phyloP scores from a whole-genome alignment of 2,113 vertebrate genomes.

The Saimiri boliviensis region DNA sequence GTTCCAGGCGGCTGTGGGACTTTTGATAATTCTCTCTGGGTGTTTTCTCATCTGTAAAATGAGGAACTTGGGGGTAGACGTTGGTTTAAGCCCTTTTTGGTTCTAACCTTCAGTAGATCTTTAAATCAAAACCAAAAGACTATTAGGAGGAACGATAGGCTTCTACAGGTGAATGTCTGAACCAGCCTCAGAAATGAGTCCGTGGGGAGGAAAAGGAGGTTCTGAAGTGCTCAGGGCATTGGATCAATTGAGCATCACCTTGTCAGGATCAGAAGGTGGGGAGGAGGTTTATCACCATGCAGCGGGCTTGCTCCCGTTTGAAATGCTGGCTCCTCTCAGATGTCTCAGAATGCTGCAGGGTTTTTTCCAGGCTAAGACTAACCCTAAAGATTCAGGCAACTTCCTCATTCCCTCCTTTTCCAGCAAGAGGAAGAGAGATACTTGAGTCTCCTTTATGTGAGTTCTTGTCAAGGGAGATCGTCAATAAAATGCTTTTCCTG shows the following conservation, averaged over 20 bases:
- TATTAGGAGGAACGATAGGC: background rate
- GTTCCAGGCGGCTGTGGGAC: background rate
- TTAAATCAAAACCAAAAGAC: conserved; percentile 24
- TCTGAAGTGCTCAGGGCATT: background rate
- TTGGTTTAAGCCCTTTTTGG: background rate
- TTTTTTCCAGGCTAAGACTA: background rate
- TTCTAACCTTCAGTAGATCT: background rate
- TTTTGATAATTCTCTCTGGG: background rate
- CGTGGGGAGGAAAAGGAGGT: background rate
- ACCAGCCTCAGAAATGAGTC: background rate
- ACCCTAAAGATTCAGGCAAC: background rate
- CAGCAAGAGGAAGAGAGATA: background rate
- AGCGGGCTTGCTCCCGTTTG: background rate
- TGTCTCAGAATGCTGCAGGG: background rate
- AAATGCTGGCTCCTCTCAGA: background rate
- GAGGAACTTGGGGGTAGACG: background rate
- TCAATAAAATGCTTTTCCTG: background rate
- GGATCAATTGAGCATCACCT: background rate
- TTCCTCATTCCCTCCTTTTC: background rate
- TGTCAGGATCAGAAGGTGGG: background rate
- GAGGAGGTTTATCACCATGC: background rate
- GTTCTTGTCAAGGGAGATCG: background rate
- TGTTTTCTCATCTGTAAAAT: conserved; percentile 25
- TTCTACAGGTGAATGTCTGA: background rate
- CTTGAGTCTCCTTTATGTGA: background rate